These are phyloP conservation scores for Akabosia matsudoensis DNA, from an alignment of 1,140 invertebrate genomes.

Conservation along the genomic window DNA sequence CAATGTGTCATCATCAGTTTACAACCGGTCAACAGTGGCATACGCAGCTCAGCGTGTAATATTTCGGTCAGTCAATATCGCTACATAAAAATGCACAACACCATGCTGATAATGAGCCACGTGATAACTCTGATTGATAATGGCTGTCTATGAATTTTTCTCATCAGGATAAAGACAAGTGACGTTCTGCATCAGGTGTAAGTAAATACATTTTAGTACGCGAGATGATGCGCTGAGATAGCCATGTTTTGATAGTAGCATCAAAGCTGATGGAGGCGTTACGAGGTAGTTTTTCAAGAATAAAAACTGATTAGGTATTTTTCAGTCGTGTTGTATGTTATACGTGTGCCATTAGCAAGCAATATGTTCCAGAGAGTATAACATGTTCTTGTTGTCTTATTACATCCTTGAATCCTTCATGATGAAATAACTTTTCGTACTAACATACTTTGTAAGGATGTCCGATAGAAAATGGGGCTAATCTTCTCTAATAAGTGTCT, in stretches of 20 bases:
- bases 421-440: too few species aligned
- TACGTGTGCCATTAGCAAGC: background rate
- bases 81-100: background rate
- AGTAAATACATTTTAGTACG: background rate
- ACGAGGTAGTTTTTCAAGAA: too few species aligned
- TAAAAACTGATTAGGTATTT: background rate
- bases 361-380: background rate
- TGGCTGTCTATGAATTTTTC: background rate
- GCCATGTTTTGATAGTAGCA: background rate
- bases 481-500: background rate
- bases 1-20: too few species aligned
- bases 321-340: background rate
- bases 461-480: background rate
- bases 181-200: background rate
- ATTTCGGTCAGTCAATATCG: background rate
- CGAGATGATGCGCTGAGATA: background rate
- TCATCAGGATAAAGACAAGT: background rate
- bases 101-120: background rate
- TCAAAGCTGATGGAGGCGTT: background rate
- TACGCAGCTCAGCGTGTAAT: background rate
- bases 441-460: background rate
- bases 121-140: background rate
- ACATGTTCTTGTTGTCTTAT: background rate
- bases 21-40: too few species aligned
- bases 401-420: background rate